Percentiles rank a stretch among this genome's conserved stretches.
These are phyloP conservation scores for Drosophila tripunctata DNA, from an alignment of 2,888 invertebrate species.

Conservation along the genomic window DNA sequence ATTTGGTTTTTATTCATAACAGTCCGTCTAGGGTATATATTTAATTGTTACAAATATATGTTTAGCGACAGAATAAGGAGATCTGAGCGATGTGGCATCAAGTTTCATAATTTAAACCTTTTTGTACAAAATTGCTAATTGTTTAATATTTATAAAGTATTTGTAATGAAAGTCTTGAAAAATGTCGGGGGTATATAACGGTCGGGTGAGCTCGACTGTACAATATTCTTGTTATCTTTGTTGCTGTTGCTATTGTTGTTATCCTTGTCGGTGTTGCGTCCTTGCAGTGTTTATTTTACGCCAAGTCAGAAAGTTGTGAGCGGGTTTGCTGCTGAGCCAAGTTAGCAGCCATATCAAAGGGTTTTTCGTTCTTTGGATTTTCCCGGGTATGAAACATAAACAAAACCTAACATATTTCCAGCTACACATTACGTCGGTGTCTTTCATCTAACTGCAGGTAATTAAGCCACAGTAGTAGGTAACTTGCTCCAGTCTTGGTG, in stretches of 20 bases:
- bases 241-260: neutral
- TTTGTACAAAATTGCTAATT: too few relatives aligned
- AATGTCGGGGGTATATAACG: too few relatives aligned
- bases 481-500: neutral
- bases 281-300: slow-evolving; percentile 45
- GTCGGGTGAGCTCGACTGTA: too few relatives aligned
- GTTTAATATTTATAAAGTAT: too few relatives aligned
- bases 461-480: neutral
- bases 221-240: neutral
- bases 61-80: too few relatives aligned
- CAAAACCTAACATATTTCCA: slow-evolving; percentile 30
- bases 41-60: too few relatives aligned
- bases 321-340: slow-evolving; percentile 4
- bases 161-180: too few relatives aligned
- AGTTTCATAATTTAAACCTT: too few relatives aligned
- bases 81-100: too few relatives aligned
- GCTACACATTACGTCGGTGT: neutral
- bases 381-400: slow-evolving; percentile 33
- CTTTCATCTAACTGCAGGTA: neutral
- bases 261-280: slow-evolving; percentile 16
- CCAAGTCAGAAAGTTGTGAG: slow-evolving; percentile 37
- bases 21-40: too few relatives aligned
- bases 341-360: slow-evolving; percentile 44
- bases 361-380: slow-evolving; percentile 23
- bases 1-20: too few relatives aligned